A percentile compares a stretch with the other conserved stretches of the same genome.
These are phyloP conservation scores for Drosophila macrospina DNA, from an alignment of 2,888 invertebrate genomes.

Conservation along the genomic window DNA sequence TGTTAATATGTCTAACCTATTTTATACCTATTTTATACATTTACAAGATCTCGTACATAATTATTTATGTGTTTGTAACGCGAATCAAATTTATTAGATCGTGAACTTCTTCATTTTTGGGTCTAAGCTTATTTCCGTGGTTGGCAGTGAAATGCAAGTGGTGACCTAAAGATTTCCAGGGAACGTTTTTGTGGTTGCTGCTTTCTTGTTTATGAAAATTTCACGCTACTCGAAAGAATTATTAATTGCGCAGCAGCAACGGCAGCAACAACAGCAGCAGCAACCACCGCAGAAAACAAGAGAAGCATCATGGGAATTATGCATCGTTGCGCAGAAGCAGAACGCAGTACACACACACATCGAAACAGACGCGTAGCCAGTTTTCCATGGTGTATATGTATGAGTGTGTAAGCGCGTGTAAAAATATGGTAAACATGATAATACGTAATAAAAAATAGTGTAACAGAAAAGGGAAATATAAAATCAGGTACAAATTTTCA, in stretches of 20 bases:
- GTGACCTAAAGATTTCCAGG: conserved; percentile 70
- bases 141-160: conserved; percentile 59
- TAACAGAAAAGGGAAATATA: conserved; percentile 76
- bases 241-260: conserved; percentile 76
- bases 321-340: conserved; percentile 84
- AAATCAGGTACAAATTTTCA: conserved; percentile 81
- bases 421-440: conserved; percentile 79
- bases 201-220: conserved; percentile 73
- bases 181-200: conserved; percentile 73
- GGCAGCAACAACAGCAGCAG: conserved; percentile 31
- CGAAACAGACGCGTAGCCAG: conserved; percentile 17
- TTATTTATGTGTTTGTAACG: conserved; percentile 50
- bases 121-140: conserved; percentile 60
- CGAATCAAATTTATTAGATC: conserved; percentile 67
- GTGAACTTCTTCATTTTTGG: conserved; percentile 65
- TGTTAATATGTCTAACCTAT: not conserved
- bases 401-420: conserved; percentile 76
- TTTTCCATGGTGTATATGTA: conserved; percentile 24
- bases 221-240: conserved; percentile 79
- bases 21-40: too few species aligned
- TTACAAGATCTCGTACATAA: conserved; percentile 27
- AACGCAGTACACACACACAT: conserved; percentile 63
- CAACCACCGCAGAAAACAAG: conserved; percentile 60
- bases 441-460: conserved; percentile 74
- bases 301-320: conserved; percentile 79